Evolutionary conservation across 2,797 vertebrate species (phyloP), one percentile per base, ranked within the genome.

Genomic region (Huso huso): DNA sequence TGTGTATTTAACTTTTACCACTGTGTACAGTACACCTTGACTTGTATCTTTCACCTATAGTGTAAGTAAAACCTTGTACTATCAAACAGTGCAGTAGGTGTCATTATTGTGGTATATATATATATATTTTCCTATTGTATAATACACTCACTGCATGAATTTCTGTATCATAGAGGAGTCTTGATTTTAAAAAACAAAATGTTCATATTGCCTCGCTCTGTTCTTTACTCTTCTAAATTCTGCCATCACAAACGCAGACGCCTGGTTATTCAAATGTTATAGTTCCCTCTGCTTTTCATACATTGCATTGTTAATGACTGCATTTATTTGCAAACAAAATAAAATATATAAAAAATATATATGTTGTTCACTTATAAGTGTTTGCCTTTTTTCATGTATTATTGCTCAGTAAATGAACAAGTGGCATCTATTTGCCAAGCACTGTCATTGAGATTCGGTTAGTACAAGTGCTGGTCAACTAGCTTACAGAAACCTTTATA

Each of bases 131-230:
- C 1, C 15, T 18, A 18, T 58, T 58, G 12, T n/a, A 58, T 58
- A 58, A 58, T 58, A 58, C 55, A 6, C 55, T 58, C 13, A 58
- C 55, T 58, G 12, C 55, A 58, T 58, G 55, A 58, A 58, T 58
- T 58, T 58, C 55, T 58, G 55, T 58, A 13, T 37, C 23, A 58
- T 12, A 6, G 10, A 58, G 55, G 55, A 58, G 12, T 10, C 13
- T 12, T 6, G 6, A 58, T n/a, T 12, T 58, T 7, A n/a, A 7
- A 58, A 7, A 58, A 10, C 9, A 58, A 58, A 58, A 58, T 10
- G 13, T 58, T 6, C 12, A n/a, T 1, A 3, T n/a, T 58, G 55
- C 55, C 55, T 11, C 13, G n/a, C 55, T 58, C 11, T 53, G 51
- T 58, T n/a, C 55, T 58, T 11, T 58, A 58, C 12, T 58, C 12